Base-by-base conservation (phyloP, 2,797 vertebrate species). In the Enteromius treurensis region DNA sequence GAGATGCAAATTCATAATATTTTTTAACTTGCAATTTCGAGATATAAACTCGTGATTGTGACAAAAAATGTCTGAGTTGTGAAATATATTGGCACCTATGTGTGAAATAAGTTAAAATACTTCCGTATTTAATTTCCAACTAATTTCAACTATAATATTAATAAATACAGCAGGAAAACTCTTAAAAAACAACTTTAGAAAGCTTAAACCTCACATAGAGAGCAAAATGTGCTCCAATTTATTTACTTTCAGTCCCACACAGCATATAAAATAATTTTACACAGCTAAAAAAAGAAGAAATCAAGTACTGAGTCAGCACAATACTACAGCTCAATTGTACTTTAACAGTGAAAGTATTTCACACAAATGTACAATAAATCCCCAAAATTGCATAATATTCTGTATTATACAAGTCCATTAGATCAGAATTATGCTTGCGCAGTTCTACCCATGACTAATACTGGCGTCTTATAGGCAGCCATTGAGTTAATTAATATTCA, bases 241-340 rank as follows among this genome's bases (percentile, higher is more conserved):
- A 49, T 21, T 37, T 26, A 29, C 17, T 51, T 55, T 74, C 3
- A 17, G 45, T 26, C 14, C 45, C 6, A 65, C 21, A 49, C 29
- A 37, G 9, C 14, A 23, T 71, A 37, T 64, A 49, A 51, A 64
- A n/a, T 26, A 4, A 70, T 32, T 29, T 70, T 23, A 21, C 69
- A 21, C 7, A 74, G 42, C 80, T 51, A 40, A 58, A 58, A 58
- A 40, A 40, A n/a, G 4, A 4, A 13, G 0, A 45, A 71, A 62
- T 51, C 13, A 74, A 81, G 79, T 81, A 34, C 29, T 74, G 55
- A 81, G 70, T 81, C 58, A 81, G 42, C 10, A 53, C 32, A 81
- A 75, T 65, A 34, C 45, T 40, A 37, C 9, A 75, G 45, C 32
- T 34, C 62, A 11, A 81, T 49, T 62, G 47, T 75, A 17, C 45